Percentiles rank a stretch among this genome's conserved stretches.
These are phyloP conservation scores for Loxodonta africana DNA, from an alignment of 2,113 vertebrate species.

Conservation along the genomic window DNA sequence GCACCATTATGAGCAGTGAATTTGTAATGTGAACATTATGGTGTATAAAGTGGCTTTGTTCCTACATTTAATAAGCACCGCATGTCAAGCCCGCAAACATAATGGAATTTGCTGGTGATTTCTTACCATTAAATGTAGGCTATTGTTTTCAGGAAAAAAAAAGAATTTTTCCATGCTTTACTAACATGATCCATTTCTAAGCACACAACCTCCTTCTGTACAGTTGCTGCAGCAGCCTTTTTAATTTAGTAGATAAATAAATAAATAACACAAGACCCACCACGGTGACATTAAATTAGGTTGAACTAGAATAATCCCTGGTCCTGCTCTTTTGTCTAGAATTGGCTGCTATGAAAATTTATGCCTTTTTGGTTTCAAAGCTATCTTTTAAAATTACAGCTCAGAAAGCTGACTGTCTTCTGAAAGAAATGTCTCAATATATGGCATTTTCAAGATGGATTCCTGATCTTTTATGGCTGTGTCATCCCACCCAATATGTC, in stretches of 20 bases:
- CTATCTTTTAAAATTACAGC: slow-evolving; percentile 59
- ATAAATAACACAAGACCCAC: slow-evolving; percentile 67
- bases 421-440: background rate
- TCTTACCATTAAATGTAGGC: slow-evolving; percentile 89
- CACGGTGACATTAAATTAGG: slow-evolving; percentile 66
- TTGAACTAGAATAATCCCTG: slow-evolving; percentile 55
- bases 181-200: slow-evolving; percentile 86
- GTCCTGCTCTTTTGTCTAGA: slow-evolving; percentile 59
- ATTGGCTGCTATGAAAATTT: slow-evolving; percentile 58
- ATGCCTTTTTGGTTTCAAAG: slow-evolving; percentile 52
- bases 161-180: slow-evolving; percentile 84
- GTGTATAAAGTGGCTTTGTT: slow-evolving; percentile 95
- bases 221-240: slow-evolving; percentile 44
- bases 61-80: slow-evolving; percentile 95
- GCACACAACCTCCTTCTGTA: slow-evolving; percentile 72
- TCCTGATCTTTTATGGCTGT: slow-evolving; percentile 28
- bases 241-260: slow-evolving; percentile 84
- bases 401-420: background rate
- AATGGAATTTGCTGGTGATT: slow-evolving; percentile 90
- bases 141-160: slow-evolving; percentile 87
- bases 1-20: slow-evolving; percentile 89
- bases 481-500: background rate
- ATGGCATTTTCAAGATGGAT: slow-evolving; percentile 20
- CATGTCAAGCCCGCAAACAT: slow-evolving; percentile 92
- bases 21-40: slow-evolving; percentile 93